phyloP scores from a whole-genome alignment of 92 coral and sea anemone genomes.

The Palythoa grandiflora region DNA sequence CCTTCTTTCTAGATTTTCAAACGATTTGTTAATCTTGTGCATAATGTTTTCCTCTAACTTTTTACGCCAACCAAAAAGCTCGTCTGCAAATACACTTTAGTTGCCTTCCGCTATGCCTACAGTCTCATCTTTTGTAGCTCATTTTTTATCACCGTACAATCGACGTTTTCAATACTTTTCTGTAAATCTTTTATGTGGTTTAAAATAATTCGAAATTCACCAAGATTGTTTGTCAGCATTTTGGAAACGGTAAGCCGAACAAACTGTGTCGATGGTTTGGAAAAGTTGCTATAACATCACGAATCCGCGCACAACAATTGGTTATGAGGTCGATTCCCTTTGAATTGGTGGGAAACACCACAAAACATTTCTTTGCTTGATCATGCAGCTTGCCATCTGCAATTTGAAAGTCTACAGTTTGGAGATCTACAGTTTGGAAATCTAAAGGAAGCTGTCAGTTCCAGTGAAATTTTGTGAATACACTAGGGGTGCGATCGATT shows the following conservation, averaged over 20 bases:
- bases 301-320: conserved; percentile 1
- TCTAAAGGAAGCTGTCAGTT: neutral
- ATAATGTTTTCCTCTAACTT: neutral
- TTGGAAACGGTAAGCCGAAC: neutral
- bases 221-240: conserved; percentile 2
- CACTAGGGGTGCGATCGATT: too few relatives aligned
- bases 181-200: conserved; percentile 3
- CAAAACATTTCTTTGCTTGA: conserved; percentile 17
- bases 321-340: neutral
- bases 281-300: neutral
- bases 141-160: conserved; percentile 1
- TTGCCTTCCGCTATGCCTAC: conserved; percentile 2
- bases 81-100: conserved; percentile 2
- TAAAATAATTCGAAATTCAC: neutral
- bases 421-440: neutral
- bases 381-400: neutral
- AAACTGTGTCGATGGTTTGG: neutral
- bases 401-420: neutral
- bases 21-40: neutral
- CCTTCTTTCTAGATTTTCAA: conserved; percentile 8
- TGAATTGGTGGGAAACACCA: conserved; percentile 7
- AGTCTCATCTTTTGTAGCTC: conserved; percentile 3
- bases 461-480: too few relatives aligned
- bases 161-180: neutral
- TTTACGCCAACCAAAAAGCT: neutral